Percentiles rank a stretch among this genome's conserved stretches.
These are phyloP conservation scores for Platysternon megacephalum DNA, from an alignment of 2,113 vertebrate genomes.

Conservation along the genomic window DNA sequence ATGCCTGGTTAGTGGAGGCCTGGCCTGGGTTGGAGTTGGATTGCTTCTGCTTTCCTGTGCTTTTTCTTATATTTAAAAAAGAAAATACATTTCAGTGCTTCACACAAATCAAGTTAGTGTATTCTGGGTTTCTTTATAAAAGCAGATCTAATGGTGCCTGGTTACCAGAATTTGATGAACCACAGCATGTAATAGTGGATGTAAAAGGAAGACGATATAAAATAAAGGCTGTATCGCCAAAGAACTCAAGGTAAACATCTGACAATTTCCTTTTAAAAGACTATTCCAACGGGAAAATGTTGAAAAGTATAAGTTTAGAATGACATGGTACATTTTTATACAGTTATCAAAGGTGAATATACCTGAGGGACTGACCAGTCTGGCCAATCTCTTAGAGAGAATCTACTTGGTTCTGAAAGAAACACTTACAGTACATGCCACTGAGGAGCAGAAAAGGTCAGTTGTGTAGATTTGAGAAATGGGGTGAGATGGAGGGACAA, in stretches of 20 bases:
- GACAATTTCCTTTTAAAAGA: background rate
- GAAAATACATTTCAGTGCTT: background rate
- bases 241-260: background rate
- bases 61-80: background rate
- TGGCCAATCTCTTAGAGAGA: background rate
- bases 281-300: background rate
- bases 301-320: background rate
- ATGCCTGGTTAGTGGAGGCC: background rate
- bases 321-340: background rate
- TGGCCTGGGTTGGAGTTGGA: background rate
- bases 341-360: background rate
- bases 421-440: background rate
- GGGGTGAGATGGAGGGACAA: fast-evolving
- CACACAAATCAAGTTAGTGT: background rate
- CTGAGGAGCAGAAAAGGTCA: background rate
- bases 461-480: background rate
- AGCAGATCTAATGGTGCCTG: background rate
- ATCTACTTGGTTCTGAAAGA: background rate
- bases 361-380: background rate
- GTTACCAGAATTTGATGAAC: background rate
- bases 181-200: background rate
- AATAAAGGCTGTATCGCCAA: background rate
- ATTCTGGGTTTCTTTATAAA: background rate
- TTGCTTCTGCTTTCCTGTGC: background rate
- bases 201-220: background rate